These are phyloP conservation scores for Alligator sinensis DNA, from an alignment of 2,113 vertebrate species.

Conservation along the genomic window DNA sequence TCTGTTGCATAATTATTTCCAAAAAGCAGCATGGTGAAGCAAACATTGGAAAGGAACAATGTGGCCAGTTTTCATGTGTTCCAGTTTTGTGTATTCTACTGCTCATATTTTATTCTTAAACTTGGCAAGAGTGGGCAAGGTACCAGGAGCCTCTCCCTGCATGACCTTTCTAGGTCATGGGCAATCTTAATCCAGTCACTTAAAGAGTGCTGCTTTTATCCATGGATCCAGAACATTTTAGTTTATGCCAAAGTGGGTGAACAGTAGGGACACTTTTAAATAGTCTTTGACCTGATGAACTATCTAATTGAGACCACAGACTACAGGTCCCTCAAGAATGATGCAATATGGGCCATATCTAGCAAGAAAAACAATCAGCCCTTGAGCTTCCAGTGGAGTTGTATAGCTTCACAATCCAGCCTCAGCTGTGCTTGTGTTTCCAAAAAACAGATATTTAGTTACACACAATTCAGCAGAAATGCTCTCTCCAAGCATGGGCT, in stretches of 20 bases:
- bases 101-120: not conserved
- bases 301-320: not conserved
- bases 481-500: rapidly evolving
- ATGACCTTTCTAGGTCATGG: not conserved
- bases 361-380: not conserved
- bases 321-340: not conserved
- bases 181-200: not conserved
- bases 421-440: not conserved
- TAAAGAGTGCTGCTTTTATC: not conserved
- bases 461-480: not conserved
- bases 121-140: not conserved
- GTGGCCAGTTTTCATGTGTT: not conserved
- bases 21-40: not conserved
- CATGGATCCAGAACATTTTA: not conserved
- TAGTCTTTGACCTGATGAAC: not conserved
- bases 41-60: not conserved
- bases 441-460: not conserved
- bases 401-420: not conserved
- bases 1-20: not conserved
- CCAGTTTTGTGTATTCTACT: not conserved
- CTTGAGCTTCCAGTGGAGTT: not conserved
- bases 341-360: rapidly evolving
- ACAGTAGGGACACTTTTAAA: not conserved
- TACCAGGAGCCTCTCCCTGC: not conserved
- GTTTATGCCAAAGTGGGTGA: not conserved